Percentiles rank a stretch among this genome's conserved stretches.
phyloP scores from a whole-genome alignment of 2,797 vertebrate genomes.

The Paramormyrops hopkinsi region DNA sequence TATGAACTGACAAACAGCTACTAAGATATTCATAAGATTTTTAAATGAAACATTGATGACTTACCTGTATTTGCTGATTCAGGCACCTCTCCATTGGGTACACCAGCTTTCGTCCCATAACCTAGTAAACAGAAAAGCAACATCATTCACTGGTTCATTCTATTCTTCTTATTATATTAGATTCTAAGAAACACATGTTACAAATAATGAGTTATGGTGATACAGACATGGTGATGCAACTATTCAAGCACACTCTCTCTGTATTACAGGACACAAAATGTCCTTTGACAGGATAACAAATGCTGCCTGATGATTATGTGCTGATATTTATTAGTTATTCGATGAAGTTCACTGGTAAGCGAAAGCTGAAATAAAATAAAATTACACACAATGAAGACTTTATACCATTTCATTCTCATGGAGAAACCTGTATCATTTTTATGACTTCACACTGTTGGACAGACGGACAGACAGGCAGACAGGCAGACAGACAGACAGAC shows the following conservation, averaged over 20 bases:
- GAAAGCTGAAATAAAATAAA: background rate
- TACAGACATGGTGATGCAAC: background rate
- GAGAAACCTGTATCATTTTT: background rate
- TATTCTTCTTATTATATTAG: background rate
- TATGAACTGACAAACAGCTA: background rate
- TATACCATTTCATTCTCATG: background rate
- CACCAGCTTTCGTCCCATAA: slow-evolving; percentile 35
- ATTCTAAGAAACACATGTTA: background rate
- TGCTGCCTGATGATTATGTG: background rate
- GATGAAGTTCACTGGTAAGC: background rate
- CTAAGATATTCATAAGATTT: background rate
- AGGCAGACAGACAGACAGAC: too few species aligned
- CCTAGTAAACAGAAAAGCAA: slow-evolving; percentile 35
- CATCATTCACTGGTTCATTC: background rate
- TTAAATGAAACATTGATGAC: slow-evolving; percentile 12
- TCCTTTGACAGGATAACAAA: background rate
- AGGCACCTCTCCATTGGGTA: slow-evolving; percentile 37
- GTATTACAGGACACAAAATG: background rate
- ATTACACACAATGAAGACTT: background rate
- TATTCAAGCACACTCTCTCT: background rate
- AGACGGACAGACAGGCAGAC: too few species aligned
- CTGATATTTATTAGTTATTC: background rate
- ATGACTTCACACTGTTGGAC: background rate
- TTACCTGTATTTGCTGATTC: slow-evolving; percentile 45
- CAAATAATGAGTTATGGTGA: background rate